These are phyloP conservation scores for Cacatua alba DNA, from an alignment of 2,113 vertebrate genomes.

Conservation along the genomic window DNA sequence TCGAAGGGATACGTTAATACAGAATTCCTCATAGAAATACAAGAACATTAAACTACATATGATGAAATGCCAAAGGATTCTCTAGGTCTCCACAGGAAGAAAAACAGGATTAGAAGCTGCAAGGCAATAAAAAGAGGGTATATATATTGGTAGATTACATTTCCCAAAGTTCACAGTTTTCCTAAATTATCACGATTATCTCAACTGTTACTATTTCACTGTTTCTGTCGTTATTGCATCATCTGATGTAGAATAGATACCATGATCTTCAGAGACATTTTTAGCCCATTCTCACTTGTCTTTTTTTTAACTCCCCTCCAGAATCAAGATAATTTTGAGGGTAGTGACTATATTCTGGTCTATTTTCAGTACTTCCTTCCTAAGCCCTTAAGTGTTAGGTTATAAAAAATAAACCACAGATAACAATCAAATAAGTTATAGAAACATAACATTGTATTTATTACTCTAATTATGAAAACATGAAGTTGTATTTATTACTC, in stretches of 20 bases:
- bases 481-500: slow-evolving; percentile 25
- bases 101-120: not conserved
- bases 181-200: not conserved
- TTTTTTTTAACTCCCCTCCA: not conserved
- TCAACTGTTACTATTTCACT: not conserved
- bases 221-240: not conserved
- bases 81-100: not conserved
- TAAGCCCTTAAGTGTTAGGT: not conserved
- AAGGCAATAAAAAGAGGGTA: not conserved
- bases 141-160: not conserved
- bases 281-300: not conserved
- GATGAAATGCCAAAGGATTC: not conserved
- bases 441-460: not conserved
- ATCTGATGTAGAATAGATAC: not conserved
- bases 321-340: not conserved
- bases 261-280: not conserved
- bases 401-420: not conserved
- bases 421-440: not conserved
- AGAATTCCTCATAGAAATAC: not conserved
- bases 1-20: not conserved
- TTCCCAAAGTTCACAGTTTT: not conserved
- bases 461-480: slow-evolving; percentile 33
- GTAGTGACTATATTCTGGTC: not conserved
- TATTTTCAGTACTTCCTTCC: not conserved
- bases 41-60: not conserved